Evolutionary conservation across 1,140 invertebrate species (phyloP), one percentile per base, ranked within the genome.

Genomic region (Drosophila repleta): DNA sequence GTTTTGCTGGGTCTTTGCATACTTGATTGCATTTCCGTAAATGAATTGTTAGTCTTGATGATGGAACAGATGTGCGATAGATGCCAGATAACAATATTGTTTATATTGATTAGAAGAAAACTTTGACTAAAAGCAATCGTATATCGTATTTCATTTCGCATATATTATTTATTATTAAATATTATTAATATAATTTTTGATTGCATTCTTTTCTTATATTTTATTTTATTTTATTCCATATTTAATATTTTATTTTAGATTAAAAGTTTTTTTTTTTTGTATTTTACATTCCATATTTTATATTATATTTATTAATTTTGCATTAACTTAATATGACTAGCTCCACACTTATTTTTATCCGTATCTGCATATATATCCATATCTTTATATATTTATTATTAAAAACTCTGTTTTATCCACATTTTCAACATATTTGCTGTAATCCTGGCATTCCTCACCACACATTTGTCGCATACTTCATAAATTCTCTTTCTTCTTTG

Each of bases 21-120:
- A 76, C 60, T 76, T 81, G 63, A 81, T 73, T 76, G 64, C 55
- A 77, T 77, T 77, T 71, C 57, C 56, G 55, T 71, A 75, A 77
- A 77, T 77, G 75, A 77, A 75, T 75, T 75, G 55, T 70, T 24
- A 17, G 20, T 61, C 55, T 62, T 53, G 46, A 60, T 69, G 51
- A 55, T 61, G 49, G 26, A 64, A 52, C 70, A 73, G 70, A 68
- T 73, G 70, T 73, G 51, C 65, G 64, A 68, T 67, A 55, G 37
- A 37, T 32, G 15, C 13, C 18, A n/a, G 32, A 35, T 46, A 45
- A 45, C 53, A 39, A 58, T 57, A 70, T 15, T 43, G 32, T 43
- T 43, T 17, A 17, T 17, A 43, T 43, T 43, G 39, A 43, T 43
- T 43, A 43, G 32, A 10, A 35, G 32, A 11, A 35, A 2, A 13